phyloP scores from a whole-genome alignment of 2,113 vertebrate species.

The Odobenus rosmarus region DNA sequence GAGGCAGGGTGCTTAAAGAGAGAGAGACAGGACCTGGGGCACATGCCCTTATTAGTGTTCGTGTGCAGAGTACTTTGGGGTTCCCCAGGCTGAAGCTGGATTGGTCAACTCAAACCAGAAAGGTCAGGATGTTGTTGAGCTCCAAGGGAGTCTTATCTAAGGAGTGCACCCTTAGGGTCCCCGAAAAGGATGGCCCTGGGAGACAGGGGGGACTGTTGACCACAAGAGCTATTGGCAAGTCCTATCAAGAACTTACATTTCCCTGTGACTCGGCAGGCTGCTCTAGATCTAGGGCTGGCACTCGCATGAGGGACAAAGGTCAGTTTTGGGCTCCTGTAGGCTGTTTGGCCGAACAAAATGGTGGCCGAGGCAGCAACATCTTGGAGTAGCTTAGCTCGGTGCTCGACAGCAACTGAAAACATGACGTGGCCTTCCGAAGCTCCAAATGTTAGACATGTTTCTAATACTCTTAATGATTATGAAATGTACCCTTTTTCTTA shows the following conservation, averaged over 20 bases:
- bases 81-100: not conserved
- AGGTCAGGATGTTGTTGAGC: not conserved
- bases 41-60: not conserved
- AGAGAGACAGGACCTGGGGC: not conserved
- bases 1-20: not conserved
- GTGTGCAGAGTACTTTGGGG: not conserved
- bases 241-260: not conserved
- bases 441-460: not conserved
- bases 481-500: not conserved
- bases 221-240: not conserved
- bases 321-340: not conserved
- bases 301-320: accelerated
- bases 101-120: not conserved
- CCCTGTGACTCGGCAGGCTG: not conserved
- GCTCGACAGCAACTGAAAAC: not conserved
- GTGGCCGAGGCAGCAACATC: not conserved
- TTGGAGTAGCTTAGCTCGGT: not conserved
- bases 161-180: not conserved
- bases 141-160: not conserved
- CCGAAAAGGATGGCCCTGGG: not conserved
- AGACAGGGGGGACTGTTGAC: not conserved
- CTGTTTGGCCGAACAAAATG: not conserved
- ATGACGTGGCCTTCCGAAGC: not conserved
- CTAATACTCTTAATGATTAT: not conserved
- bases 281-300: not conserved